Conservation (phyloP, 2,113 vertebrate genomes). For the Corvus cornix region DNA sequence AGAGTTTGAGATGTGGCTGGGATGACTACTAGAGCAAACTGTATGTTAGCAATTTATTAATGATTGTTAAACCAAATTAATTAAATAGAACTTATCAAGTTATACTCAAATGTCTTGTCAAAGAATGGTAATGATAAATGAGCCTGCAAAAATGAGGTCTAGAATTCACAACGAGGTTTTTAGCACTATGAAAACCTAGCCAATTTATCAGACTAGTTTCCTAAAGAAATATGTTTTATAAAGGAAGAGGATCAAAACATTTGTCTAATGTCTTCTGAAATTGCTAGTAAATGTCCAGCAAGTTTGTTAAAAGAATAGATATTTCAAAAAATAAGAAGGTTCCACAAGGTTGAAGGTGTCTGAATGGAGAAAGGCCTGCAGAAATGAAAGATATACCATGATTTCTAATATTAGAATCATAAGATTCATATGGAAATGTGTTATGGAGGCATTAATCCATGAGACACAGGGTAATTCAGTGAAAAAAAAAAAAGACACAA, state of each 20-base stretch:
- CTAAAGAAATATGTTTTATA: neutral
- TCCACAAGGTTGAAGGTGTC: neutral
- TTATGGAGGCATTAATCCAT: neutral
- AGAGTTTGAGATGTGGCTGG: neutral
- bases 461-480: neutral
- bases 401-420: constrained; percentile 13
- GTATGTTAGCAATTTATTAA: neutral
- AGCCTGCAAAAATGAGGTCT: neutral
- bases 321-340: neutral
- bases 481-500: neutral
- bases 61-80: neutral
- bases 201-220: neutral
- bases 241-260: neutral
- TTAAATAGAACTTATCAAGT: neutral
- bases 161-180: neutral
- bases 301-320: neutral
- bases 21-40: neutral
- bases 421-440: neutral
- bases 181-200: neutral
- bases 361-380: neutral
- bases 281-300: neutral
- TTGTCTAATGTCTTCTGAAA: neutral
- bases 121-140: neutral
- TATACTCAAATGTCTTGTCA: neutral
- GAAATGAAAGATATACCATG: neutral